Conservation (phyloP, 2,888 invertebrate genomes). For the Artemia sinica region DNA sequence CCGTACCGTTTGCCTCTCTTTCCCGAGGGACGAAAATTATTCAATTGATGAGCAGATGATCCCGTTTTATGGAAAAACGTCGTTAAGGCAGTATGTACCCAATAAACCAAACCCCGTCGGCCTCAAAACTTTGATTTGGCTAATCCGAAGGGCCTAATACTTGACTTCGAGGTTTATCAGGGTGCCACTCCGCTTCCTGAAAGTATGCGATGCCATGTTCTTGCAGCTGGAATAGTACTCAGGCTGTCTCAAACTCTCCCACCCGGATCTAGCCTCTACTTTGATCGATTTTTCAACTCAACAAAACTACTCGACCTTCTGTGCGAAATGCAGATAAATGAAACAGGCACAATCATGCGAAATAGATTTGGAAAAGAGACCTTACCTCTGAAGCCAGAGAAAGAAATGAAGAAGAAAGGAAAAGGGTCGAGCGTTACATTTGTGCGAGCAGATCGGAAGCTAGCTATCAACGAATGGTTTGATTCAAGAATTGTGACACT, state of each 20-base stretch:
- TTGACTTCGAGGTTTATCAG: slow-evolving; percentile 29
- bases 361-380: slow-evolving; percentile 25
- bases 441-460: not conserved
- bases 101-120: slow-evolving; percentile 29
- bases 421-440: not conserved
- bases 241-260: slow-evolving; percentile 25
- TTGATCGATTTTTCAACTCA: slow-evolving; percentile 25
- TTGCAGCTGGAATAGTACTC: slow-evolving; percentile 23
- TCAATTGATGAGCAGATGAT: slow-evolving; percentile 29
- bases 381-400: not conserved
- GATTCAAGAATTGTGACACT: no score
- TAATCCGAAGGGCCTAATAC: slow-evolving; percentile 25
- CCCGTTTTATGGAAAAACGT: slow-evolving; percentile 27
- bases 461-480: not conserved
- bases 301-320: slow-evolving; percentile 25
- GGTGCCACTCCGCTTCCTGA: slow-evolving; percentile 25
- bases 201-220: not conserved
- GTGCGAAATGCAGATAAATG: slow-evolving; percentile 19
- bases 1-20: no score
- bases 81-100: slow-evolving; percentile 25
- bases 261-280: no score
- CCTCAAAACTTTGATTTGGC: slow-evolving; percentile 30
- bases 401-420: not conserved
- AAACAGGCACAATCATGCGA: slow-evolving; percentile 26
- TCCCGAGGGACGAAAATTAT: slow-evolving; percentile 3